These are phyloP conservation scores for Psylliodes chrysocephalus DNA, from an alignment of 2,888 invertebrate species.

Conservation along the genomic window DNA sequence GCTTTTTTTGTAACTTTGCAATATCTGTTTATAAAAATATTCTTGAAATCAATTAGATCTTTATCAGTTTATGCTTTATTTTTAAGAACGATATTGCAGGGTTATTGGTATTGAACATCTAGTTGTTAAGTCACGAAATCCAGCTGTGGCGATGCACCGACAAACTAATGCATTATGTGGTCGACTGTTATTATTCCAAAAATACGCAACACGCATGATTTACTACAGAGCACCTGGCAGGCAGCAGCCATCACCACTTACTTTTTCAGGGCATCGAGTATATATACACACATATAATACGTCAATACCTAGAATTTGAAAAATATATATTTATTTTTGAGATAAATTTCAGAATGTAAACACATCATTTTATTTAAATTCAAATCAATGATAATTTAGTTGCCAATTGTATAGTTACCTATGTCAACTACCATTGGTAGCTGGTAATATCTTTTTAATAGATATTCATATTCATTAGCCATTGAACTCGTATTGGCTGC, in stretches of 20 bases:
- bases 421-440: no score
- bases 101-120: constrained; percentile 18
- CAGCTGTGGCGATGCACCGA: constrained; percentile 35
- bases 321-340: not conserved
- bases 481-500: no score
- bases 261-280: constrained; percentile 41
- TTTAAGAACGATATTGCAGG: constrained; percentile 23
- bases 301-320: not conserved
- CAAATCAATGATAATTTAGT: no score
- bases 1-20: constrained; percentile 41
- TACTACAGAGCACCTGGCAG: constrained; percentile 45
- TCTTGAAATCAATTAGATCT: no score
- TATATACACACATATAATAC: constrained; percentile 30
- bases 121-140: constrained; percentile 32
- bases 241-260: constrained; percentile 43
- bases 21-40: no score
- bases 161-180: constrained; percentile 37
- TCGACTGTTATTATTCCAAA: constrained; percentile 29
- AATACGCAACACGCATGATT: constrained; percentile 39
- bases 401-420: no score
- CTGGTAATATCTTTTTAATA: no score
- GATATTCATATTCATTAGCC: no score
- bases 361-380: no score
- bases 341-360: not conserved
- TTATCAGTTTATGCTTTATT: not conserved